Evolutionary conservation across 64 coral and sea anemone species (phyloP).

Genomic region (Hydrozoanthus tunicans): DNA sequence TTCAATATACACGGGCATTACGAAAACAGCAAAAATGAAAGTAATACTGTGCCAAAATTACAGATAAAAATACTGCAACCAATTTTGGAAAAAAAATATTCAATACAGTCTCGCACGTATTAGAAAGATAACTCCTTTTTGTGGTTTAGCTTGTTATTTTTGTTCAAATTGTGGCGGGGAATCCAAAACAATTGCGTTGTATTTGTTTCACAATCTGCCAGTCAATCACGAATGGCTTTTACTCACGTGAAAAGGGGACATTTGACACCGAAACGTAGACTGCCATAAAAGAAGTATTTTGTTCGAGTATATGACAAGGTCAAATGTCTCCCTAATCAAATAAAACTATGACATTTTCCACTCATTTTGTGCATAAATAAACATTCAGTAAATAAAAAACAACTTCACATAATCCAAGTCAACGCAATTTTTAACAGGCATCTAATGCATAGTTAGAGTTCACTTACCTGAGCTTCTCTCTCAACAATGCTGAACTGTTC

Average conservation of each 20-base stretch:
- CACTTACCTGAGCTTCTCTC: slow-evolving; percentile 87
- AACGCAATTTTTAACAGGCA: background rate
- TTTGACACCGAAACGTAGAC: background rate
- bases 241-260: background rate
- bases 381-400: background rate
- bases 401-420: slow-evolving; percentile 1
- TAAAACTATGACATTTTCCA: slow-evolving; percentile 33
- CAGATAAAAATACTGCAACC: background rate
- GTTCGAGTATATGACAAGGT: slow-evolving; percentile 26
- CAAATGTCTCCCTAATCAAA: slow-evolving; percentile 51
- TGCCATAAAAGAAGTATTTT: slow-evolving; percentile 15
- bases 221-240: background rate
- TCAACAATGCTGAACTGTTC: slow-evolving; percentile 92
- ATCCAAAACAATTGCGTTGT: background rate
- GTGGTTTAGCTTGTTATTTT: background rate
- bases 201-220: background rate
- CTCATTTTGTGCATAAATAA: slow-evolving; percentile 13
- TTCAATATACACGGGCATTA: slow-evolving; percentile 27
- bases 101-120: too few species aligned
- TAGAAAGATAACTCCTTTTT: background rate
- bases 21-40: background rate
- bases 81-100: background rate
- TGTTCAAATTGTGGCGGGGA: slow-evolving; percentile 18
- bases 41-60: slow-evolving; percentile 1
- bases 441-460: background rate